These are phyloP conservation scores for Colossoma macropomum DNA, from an alignment of 2,113 vertebrate genomes.

Conservation along the genomic window DNA sequence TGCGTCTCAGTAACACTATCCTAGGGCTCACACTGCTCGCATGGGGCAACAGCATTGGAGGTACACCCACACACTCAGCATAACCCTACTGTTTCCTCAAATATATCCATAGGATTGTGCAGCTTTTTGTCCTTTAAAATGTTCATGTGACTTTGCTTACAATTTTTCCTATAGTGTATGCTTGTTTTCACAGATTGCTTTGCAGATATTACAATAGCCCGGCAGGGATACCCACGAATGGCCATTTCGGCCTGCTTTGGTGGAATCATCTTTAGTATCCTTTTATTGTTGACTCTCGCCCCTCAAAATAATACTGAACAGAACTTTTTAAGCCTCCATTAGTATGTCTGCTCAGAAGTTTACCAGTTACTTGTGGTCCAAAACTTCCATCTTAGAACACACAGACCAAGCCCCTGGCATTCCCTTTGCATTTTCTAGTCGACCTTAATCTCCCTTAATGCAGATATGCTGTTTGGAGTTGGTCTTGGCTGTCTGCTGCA, in stretches of 20 bases:
- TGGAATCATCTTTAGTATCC: constrained; percentile 99
- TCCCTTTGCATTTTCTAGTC: neutral
- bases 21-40: constrained; percentile 94
- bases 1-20: constrained; percentile 92
- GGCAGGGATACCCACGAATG: constrained; percentile 95
- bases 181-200: constrained; percentile 83
- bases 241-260: constrained; percentile 96
- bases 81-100: neutral
- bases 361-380: neutral
- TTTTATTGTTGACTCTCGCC: constrained; percentile 60
- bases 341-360: neutral
- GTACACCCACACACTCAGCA: constrained; percentile 65
- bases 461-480: constrained; percentile 93
- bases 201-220: constrained; percentile 92
- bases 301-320: neutral
- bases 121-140: neutral
- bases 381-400: no score
- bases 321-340: neutral
- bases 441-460: constrained; percentile 12
- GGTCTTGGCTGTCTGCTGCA: constrained; percentile 91
- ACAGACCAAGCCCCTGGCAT: no score
- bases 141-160: neutral
- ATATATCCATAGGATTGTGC: no score
- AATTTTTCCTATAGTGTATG: constrained; percentile 38
- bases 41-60: constrained; percentile 97